phyloP scores from a whole-genome alignment of 2,888 invertebrate genomes.

The Apamea monoglypha region DNA sequence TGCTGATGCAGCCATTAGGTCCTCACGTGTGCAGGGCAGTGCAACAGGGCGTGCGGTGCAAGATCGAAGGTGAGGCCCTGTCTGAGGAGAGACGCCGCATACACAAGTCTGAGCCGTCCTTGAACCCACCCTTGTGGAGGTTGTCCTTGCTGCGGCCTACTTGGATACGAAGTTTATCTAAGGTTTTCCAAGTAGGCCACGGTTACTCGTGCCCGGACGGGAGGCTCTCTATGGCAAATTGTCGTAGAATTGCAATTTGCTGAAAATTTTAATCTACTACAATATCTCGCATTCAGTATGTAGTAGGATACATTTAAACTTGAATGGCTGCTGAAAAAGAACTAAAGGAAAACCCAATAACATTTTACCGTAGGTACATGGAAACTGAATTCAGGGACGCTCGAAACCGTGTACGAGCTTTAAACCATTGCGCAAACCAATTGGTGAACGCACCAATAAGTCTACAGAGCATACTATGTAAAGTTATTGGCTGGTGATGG shows the following conservation, averaged over 20 bases:
- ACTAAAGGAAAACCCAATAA: not conserved
- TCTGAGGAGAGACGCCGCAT: too few species aligned
- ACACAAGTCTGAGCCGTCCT: too few species aligned
- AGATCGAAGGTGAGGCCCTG: too few species aligned
- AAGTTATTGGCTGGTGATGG: not conserved
- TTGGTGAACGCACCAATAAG: not conserved
- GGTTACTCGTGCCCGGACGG: too few species aligned
- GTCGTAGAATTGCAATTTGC: too few species aligned
- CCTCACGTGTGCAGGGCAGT: too few species aligned
- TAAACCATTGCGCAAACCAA: not conserved
- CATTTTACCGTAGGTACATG: not conserved
- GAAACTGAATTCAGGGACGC: not conserved
- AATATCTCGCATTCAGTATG: not conserved
- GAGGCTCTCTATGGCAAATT: not conserved
- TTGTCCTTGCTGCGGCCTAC: too few species aligned
- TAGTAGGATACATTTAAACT: not conserved
- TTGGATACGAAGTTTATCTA: too few species aligned
- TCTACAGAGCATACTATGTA: not conserved
- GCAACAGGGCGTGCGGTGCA: too few species aligned
- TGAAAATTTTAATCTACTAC: not conserved
- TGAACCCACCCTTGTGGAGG: too few species aligned
- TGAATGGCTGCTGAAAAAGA: not conserved
- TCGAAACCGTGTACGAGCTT: not conserved
- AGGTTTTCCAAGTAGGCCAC: too few species aligned
- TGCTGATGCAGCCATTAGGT: too few species aligned